Evolutionary conservation across 2,888 invertebrate genomes (phyloP), one percentile per base, ranked within the genome.

Genomic region (Aphidius colemani): DNA sequence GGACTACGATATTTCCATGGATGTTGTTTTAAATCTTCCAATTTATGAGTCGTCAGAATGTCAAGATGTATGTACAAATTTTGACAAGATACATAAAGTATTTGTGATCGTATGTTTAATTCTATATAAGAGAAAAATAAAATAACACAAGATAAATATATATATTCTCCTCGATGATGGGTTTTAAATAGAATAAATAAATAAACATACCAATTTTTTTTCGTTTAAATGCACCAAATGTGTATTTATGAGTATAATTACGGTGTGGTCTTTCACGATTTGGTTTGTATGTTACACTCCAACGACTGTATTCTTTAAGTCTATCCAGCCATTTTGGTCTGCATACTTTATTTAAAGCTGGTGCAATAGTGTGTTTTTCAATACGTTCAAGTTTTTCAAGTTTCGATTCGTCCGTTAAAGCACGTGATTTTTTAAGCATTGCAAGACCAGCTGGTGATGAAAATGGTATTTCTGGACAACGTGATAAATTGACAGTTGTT

Each of bases 371-470:
- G 66, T 85, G 84, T 64, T 86, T 81, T 65, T 86, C 86, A 69
- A 85, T 75, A 65, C 86, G 83, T 49, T 86, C 86, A n/a, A 86
- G 70, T 48, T 85, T 82, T 69, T 86, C 86, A 59, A 79, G 80
- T 44, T 85, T 79, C 67, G 84, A 85, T n/a, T 82, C 84, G 67
- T 81, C 77, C 6, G 79, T 79, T 74, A 82, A 78, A 61, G 82
- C 69, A 72, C 85, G 85, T n/a, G 84, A 84, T 51, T 83, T 82
- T 70, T 83, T 84, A 11, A 84, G 77, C 62, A 86, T 73, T 51
- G 84, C 75, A 56, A 85, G 79, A 6, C 86, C 86, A 43, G 85
- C 85, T 10, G 86, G 86, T 44, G 86, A 86, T 9, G 86, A 85
- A 61, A 86, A 81, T 4, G 86, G 85, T 66, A 86, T 85, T 53